Evolutionary conservation across 2,888 invertebrate genomes (phyloP).

Genomic region (Caenorhabditis macrosperma): DNA sequence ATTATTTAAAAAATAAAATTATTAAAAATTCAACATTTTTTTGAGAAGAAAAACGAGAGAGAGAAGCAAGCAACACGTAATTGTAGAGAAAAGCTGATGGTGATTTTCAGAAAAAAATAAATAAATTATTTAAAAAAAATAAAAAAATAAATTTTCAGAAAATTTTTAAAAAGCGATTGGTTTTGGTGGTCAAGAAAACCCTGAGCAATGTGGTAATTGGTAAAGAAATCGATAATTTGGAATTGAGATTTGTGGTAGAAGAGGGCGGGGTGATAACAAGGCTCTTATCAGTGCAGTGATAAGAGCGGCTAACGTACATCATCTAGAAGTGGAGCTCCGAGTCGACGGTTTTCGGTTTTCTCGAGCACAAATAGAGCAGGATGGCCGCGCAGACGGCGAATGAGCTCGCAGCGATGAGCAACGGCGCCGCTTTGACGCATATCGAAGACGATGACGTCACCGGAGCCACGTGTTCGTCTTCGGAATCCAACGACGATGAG

Average conservation of each 20-base stretch:
- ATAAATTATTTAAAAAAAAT: neutral
- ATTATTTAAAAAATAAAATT: neutral
- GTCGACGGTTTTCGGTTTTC: constrained; percentile 42
- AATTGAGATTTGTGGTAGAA: too few species aligned
- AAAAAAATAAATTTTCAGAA: too few species aligned
- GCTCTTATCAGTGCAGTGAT: constrained; percentile 49
- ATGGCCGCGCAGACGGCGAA: constrained; percentile 45
- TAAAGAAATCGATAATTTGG: constrained; percentile 13
- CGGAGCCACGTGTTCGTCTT: neutral
- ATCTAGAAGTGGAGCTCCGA: constrained; percentile 10
- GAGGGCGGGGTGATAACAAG: constrained; percentile 30
- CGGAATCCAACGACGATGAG: neutral
- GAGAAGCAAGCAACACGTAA: constrained; percentile 20
- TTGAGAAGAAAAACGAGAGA: neutral
- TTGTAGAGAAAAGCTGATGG: constrained; percentile 28
- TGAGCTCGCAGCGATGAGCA: constrained; percentile 43
- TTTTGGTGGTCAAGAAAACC: constrained; percentile 29
- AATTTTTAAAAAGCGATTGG: constrained; percentile 8
- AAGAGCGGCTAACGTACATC: constrained; percentile 3
- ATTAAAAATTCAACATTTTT: too few species aligned
- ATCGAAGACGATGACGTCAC: constrained; percentile 19
- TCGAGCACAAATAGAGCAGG: constrained; percentile 47
- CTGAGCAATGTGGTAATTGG: constrained; percentile 42
- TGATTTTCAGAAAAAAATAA: neutral
- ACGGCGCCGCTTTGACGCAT: constrained; percentile 47